A percentile compares a stretch with the other conserved stretches of the same genome.
Conservation (phyloP, 2,113 vertebrate species). For the Vulpes lagopus region DNA sequence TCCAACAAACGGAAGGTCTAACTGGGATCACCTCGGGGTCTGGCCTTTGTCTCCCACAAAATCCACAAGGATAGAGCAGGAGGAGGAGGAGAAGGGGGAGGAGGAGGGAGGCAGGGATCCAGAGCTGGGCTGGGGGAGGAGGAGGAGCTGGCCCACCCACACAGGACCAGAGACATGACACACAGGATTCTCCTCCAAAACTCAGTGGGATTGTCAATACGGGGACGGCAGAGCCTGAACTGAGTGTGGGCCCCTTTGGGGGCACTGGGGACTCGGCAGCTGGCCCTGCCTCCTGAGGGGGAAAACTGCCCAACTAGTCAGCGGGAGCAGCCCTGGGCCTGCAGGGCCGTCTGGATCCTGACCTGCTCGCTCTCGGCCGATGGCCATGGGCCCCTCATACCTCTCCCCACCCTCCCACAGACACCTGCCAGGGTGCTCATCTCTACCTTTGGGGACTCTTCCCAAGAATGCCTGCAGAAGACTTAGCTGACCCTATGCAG, state of each 20-base stretch:
- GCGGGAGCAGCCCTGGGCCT: background rate
- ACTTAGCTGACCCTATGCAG: rapidly evolving
- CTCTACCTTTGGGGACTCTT: background rate
- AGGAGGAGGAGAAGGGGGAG: rapidly evolving
- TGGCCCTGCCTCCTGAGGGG: background rate
- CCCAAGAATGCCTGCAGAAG: background rate
- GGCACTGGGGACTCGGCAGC: background rate
- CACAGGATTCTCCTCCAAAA: too few relatives aligned
- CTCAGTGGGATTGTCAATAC: background rate
- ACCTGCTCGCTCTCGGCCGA: background rate
- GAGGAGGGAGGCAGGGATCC: too few relatives aligned
- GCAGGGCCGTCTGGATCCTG: background rate
- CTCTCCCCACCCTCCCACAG: background rate
- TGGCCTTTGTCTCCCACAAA: background rate
- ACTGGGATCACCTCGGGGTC: background rate
- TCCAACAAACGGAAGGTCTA: background rate
- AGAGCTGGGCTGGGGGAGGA: background rate
- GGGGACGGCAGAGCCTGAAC: too few relatives aligned
- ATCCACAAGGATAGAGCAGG: too few relatives aligned
- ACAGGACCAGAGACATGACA: background rate
- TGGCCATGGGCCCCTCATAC: background rate
- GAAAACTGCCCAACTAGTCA: rapidly evolving
- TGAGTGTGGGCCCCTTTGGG: too few relatives aligned
- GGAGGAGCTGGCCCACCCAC: background rate
- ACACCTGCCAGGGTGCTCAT: background rate